A percentile compares a stretch with the other conserved stretches of the same genome.
These are phyloP conservation scores for Corella eumyota DNA, from an alignment of 23 tunicate species.

Conservation along the genomic window DNA sequence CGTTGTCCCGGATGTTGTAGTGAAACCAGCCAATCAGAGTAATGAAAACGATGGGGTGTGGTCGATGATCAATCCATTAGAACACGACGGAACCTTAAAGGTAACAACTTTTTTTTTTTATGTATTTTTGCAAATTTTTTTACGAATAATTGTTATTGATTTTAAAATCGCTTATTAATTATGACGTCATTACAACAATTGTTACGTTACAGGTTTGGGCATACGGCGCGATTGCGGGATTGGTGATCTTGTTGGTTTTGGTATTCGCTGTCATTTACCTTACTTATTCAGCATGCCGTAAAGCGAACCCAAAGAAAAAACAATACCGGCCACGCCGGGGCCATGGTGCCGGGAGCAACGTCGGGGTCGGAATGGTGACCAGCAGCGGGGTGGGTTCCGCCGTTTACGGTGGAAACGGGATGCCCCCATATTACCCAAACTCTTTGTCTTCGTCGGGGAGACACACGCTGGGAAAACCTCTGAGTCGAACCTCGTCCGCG, in stretches of 20 bases:
- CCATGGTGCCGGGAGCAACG: conserved; percentile 60
- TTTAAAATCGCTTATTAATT: no score
- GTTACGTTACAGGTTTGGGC: conserved; percentile 90
- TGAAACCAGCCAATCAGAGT: conserved; percentile 3
- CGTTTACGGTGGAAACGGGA: conserved; percentile 27
- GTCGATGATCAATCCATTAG: conserved; percentile 20
- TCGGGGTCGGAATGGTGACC: conserved; percentile 55
- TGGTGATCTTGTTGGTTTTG: conserved; percentile 42
- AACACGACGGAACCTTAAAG: conserved; percentile 26
- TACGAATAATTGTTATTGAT: background rate
- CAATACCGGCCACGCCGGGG: conserved; percentile 16
- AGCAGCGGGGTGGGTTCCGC: conserved; percentile 27
- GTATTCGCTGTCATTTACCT: conserved; percentile 56
- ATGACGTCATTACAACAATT: no score
- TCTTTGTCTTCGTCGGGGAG: background rate
- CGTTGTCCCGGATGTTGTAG: conserved; percentile 1
- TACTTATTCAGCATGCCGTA: conserved; percentile 33
- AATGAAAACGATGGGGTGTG: conserved; percentile 8
- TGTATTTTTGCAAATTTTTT: background rate
- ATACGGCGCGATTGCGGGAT: conserved; percentile 78
- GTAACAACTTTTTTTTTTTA: background rate
- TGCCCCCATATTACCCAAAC: conserved; percentile 28
- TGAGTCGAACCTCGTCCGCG: conserved; percentile 45
- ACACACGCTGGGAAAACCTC: background rate
- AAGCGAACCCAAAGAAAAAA: conserved; percentile 2